phyloP scores from a whole-genome alignment of 2,113 vertebrate species.

The Mionectes macconnelli region DNA sequence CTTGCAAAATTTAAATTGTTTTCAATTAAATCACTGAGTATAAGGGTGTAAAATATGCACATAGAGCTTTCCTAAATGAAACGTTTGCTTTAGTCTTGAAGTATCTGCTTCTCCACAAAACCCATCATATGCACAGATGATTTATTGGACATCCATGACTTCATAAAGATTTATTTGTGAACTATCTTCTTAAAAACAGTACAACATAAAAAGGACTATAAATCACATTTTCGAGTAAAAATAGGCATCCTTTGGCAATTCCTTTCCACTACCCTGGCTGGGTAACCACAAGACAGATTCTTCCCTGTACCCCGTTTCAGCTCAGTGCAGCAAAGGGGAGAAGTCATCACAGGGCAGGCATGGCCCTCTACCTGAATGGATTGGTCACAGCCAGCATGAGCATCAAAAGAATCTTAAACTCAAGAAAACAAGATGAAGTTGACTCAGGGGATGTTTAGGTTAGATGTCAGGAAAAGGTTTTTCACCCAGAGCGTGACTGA shows the following conservation, averaged over 20 bases:
- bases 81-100: not conserved
- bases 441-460: not conserved
- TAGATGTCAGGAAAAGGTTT: not conserved
- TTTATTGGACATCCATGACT: not conserved
- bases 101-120: not conserved
- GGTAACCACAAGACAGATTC: not conserved
- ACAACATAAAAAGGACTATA: not conserved
- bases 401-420: not conserved
- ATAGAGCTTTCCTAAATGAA: not conserved
- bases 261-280: not conserved
- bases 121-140: not conserved
- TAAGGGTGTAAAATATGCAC: not conserved
- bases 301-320: not conserved
- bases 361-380: not conserved
- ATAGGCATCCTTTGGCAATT: not conserved
- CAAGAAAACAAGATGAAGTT: not conserved
- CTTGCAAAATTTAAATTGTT: not conserved
- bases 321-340: not conserved
- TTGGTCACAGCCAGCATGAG: not conserved
- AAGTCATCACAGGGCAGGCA: accelerated
- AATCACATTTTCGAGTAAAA: not conserved
- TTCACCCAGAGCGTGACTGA: not conserved
- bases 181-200: not conserved
- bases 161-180: not conserved
- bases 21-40: not conserved